These are phyloP conservation scores for Rhagologus leucostigma DNA, from an alignment of 2,113 vertebrate species.

Conservation along the genomic window DNA sequence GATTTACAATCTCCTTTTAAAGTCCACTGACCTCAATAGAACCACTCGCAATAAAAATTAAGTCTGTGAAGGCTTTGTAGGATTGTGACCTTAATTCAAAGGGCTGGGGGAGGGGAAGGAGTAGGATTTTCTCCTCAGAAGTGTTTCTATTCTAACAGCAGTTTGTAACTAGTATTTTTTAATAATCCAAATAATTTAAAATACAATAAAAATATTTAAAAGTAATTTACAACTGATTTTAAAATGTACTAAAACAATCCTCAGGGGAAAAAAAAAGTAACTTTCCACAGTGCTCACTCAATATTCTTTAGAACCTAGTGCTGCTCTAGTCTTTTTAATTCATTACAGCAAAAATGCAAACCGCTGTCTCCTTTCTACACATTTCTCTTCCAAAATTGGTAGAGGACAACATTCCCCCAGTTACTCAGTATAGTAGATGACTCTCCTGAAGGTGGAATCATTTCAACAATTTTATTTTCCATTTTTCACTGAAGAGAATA, in stretches of 20 bases:
- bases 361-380: not conserved
- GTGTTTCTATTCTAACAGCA: not conserved
- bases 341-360: not conserved
- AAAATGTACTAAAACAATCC: not conserved
- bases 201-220: not conserved
- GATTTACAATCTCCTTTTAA: not conserved
- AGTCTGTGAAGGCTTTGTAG: not conserved
- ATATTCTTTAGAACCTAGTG: not conserved
- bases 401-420: not conserved
- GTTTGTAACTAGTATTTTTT: not conserved
- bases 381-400: not conserved
- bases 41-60: not conserved
- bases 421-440: not conserved
- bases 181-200: not conserved
- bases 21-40: not conserved
- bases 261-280: accelerated
- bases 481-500: not conserved
- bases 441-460: not conserved
- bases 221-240: not conserved
- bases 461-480: not conserved
- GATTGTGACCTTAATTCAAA: not conserved
- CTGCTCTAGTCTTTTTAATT: not conserved
- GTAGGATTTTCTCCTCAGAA: not conserved
- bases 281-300: not conserved
- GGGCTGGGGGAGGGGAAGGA: not conserved